phyloP scores from a whole-genome alignment of 30 jellyfish, hydroid and myxozoan species.

The Chrysaora quinquecirrha region DNA sequence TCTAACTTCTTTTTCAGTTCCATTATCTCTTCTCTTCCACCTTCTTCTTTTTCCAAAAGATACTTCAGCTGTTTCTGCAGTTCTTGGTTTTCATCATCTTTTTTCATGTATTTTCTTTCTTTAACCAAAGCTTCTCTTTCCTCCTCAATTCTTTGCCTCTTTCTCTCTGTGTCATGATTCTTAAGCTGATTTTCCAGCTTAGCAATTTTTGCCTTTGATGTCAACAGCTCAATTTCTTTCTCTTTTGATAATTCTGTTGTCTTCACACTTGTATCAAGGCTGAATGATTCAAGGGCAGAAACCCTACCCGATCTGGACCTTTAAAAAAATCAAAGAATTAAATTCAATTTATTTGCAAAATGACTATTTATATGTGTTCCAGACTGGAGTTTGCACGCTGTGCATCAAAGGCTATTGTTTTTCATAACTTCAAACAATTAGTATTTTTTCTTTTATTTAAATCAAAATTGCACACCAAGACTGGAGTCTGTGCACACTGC shows the following conservation, averaged over 20 bases:
- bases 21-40: conserved; percentile 35
- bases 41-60: conserved; percentile 59
- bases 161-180: conserved; percentile 48
- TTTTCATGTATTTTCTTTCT: conserved; percentile 43
- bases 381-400: not conserved
- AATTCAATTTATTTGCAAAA: no score
- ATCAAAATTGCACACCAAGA: not conserved
- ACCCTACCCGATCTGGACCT: conserved; percentile 39
- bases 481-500: not conserved
- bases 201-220: conserved; percentile 35
- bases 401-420: not conserved
- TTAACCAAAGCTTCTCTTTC: conserved; percentile 18
- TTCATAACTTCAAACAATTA: not conserved
- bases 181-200: conserved; percentile 49
- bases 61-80: conserved; percentile 33
- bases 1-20: conserved; percentile 42
- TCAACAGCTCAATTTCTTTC: conserved; percentile 39
- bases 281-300: conserved; percentile 15
- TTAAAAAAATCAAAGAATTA: not conserved
- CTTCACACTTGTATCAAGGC: conserved; percentile 2
- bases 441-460: not conserved
- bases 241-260: conserved; percentile 16
- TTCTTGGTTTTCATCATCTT: conserved; percentile 39
- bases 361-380: not conserved
- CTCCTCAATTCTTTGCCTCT: conserved; percentile 36